These are phyloP conservation scores for Epinephelus cyanopodus DNA, from an alignment of 2,113 vertebrate species.

Conservation along the genomic window DNA sequence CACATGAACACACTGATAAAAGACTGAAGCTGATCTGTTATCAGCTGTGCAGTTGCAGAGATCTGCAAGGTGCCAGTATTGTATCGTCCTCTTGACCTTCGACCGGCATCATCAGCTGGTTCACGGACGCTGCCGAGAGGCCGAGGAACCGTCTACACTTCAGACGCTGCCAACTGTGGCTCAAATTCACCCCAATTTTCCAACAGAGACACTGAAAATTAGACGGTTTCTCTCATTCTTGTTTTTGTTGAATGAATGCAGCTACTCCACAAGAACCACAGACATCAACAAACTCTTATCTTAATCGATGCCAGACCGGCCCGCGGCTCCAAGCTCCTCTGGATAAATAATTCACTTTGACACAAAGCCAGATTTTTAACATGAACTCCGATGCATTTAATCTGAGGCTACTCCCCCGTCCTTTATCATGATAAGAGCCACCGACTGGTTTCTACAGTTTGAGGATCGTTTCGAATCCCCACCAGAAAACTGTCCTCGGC, in stretches of 20 bases:
- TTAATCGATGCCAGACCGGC: slow-evolving; percentile 75
- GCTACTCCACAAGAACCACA: slow-evolving; percentile 70
- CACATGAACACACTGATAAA: neutral
- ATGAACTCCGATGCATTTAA: slow-evolving; percentile 22
- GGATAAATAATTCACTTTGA: slow-evolving; percentile 64
- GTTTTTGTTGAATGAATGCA: slow-evolving; percentile 55
- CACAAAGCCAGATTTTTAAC: slow-evolving; percentile 49
- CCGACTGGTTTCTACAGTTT: neutral
- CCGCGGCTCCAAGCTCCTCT: slow-evolving; percentile 48
- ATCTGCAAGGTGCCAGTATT: neutral
- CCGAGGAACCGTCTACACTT: neutral
- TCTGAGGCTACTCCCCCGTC: neutral
- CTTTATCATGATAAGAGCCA: neutral
- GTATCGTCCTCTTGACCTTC: neutral
- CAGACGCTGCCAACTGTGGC: neutral
- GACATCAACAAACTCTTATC: slow-evolving; percentile 76
- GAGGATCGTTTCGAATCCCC: neutral
- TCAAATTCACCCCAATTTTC: slow-evolving; percentile 48
- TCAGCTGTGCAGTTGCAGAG: neutral
- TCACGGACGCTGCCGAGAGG: neutral
- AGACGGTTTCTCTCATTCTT: slow-evolving; percentile 20
- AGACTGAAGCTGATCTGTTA: neutral
- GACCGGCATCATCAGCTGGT: neutral
- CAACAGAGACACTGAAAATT: slow-evolving; percentile 46
- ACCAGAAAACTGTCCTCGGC: neutral